Evolutionary conservation across 2,113 vertebrate species (phyloP).

Genomic region (Halichoerus grypus): DNA sequence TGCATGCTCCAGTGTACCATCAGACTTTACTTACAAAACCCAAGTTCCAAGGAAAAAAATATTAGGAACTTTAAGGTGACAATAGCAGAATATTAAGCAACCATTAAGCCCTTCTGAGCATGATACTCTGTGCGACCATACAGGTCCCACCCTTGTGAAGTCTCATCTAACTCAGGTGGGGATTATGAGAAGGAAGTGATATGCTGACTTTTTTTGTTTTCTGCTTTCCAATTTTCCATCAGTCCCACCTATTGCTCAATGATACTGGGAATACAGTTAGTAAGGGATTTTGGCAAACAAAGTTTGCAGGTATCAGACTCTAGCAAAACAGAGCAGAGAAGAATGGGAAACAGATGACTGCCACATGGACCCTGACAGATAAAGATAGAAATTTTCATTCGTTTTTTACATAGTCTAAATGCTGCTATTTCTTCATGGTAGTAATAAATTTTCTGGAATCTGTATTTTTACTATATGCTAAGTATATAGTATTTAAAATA

Average conservation of each 20-base stretch:
- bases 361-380: background rate
- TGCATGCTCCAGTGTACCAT: background rate
- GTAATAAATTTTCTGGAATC: background rate
- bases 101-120: background rate
- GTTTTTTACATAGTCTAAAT: background rate
- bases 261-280: background rate
- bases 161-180: background rate
- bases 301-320: background rate
- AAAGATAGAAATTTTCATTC: background rate
- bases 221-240: background rate
- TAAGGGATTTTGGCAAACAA: background rate
- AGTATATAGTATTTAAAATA: background rate
- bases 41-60: background rate
- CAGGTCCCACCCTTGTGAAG: background rate
- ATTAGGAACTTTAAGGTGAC: background rate
- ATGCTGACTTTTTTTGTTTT: background rate
- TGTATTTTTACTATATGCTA: background rate
- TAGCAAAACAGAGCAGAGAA: background rate
- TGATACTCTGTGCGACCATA: background rate
- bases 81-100: background rate
- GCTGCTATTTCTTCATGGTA: background rate
- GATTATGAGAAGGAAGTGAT: background rate
- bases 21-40: background rate
- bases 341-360: background rate
- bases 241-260: background rate